Percentiles rank a stretch among this genome's conserved stretches.
Conservation (phyloP, 2,888 invertebrate genomes). For the Oscheius sp. region DNA sequence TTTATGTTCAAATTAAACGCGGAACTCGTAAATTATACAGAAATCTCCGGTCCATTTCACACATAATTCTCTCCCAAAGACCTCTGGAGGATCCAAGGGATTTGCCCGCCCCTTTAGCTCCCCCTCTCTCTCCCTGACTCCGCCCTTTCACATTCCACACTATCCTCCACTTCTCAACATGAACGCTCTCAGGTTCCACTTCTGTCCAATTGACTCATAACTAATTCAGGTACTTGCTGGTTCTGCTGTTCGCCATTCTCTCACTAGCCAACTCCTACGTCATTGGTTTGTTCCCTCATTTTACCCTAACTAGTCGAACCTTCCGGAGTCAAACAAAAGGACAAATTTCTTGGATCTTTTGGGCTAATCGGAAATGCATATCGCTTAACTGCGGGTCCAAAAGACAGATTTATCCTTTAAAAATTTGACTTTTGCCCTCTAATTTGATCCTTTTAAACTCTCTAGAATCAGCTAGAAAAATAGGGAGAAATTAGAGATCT, state of each 20-base stretch:
- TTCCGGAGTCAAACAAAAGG: too few relatives aligned
- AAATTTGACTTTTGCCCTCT: too few relatives aligned
- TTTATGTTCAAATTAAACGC: too few relatives aligned
- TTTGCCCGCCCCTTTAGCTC: not conserved
- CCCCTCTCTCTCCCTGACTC: not conserved
- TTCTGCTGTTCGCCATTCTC: conserved; percentile 15
- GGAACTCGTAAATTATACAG: not conserved
- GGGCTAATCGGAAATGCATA: too few relatives aligned
- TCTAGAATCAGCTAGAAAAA: too few relatives aligned
- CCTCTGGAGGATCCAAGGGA: too few relatives aligned
- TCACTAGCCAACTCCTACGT: conserved; percentile 17
- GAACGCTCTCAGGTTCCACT: conserved; percentile 17
- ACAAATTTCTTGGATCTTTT: too few relatives aligned
- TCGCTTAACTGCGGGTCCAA: too few relatives aligned
- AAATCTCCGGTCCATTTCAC: not conserved
- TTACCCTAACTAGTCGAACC: too few relatives aligned
- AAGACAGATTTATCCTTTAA: too few relatives aligned
- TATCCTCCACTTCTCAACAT: conserved; percentile 6
- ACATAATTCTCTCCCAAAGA: not conserved
- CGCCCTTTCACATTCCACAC: conserved; percentile 5
- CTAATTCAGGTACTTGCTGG: not conserved
- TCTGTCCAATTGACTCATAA: not conserved
- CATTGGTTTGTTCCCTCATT: conserved; percentile 23
- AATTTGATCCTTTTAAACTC: too few relatives aligned
- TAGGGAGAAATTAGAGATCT: too few relatives aligned